phyloP scores from a whole-genome alignment of 2,113 vertebrate species.

The Anoura caudifer region DNA sequence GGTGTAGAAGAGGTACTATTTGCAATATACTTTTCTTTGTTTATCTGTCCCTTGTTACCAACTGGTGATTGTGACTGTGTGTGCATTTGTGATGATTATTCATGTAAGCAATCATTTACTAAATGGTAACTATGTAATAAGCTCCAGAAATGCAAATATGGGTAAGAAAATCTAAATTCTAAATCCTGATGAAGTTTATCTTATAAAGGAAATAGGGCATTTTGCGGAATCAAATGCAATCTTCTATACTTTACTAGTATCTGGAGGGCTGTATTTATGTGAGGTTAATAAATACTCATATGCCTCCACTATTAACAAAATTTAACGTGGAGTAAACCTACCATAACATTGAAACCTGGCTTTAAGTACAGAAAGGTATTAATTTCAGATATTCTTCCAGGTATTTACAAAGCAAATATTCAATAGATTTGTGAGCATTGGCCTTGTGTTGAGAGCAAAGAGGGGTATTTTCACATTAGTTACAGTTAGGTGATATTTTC shows the following conservation, averaged over 20 bases:
- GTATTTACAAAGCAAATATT: not conserved
- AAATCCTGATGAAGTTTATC: not conserved
- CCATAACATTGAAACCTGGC: not conserved
- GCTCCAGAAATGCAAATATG: not conserved
- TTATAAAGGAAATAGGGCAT: not conserved
- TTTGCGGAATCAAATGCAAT: not conserved
- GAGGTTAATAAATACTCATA: not conserved
- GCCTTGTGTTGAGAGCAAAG: not conserved
- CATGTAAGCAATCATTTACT: not conserved
- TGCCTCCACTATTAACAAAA: not conserved
- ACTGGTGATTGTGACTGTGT: too few relatives aligned
- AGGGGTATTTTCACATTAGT: not conserved
- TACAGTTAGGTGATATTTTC: not conserved
- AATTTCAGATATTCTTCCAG: not conserved
- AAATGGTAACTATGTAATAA: not conserved
- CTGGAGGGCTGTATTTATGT: not conserved
- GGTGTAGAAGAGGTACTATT: not conserved
- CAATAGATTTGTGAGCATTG: not conserved
- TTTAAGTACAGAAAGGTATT: not conserved
- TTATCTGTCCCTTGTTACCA: not conserved
- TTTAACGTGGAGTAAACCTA: not conserved
- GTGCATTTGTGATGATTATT: not conserved
- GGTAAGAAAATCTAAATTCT: not conserved
- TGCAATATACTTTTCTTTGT: not conserved
- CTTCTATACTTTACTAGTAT: not conserved